Evolutionary conservation across 2,797 vertebrate genomes (phyloP).

Genomic region (Chromis chromis): DNA sequence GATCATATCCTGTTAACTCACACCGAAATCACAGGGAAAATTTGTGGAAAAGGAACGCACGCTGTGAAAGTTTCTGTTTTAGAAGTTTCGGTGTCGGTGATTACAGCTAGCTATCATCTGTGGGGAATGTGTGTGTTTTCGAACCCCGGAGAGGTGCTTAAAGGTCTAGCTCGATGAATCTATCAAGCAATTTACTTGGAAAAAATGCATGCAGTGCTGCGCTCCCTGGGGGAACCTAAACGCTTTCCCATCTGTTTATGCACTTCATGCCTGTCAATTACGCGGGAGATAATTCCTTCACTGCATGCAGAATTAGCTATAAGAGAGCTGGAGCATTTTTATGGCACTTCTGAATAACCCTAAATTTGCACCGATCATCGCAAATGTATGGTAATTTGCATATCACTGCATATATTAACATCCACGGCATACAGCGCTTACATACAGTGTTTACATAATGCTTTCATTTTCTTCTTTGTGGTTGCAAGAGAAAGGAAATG

Average conservation of each 20-base stretch:
- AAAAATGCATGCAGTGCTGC: constrained; percentile 57
- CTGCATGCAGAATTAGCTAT: constrained; percentile 55
- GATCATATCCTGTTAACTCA: constrained; percentile 26
- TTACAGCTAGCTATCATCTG: constrained; percentile 29
- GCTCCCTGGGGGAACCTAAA: constrained; percentile 65
- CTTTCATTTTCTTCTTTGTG: not conserved
- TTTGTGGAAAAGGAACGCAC: constrained; percentile 21
- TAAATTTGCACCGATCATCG: constrained; percentile 39
- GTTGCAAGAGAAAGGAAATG: not conserved
- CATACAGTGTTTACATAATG: not conserved
- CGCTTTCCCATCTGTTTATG: constrained; percentile 75
- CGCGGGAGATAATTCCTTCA: constrained; percentile 49
- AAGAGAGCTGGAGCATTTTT: constrained; percentile 52
- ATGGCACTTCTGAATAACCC: constrained; percentile 39
- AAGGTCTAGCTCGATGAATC: constrained; percentile 65
- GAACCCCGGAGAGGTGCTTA: constrained; percentile 52
- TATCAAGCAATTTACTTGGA: constrained; percentile 67
- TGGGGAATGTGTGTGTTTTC: constrained; percentile 44
- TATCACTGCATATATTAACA: constrained; percentile 33
- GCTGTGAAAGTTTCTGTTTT: constrained; percentile 13
- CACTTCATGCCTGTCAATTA: constrained; percentile 75
- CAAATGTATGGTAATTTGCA: constrained; percentile 64
- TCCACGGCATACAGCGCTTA: not conserved
- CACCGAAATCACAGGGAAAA: constrained; percentile 25
- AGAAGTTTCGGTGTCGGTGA: constrained; percentile 3